phyloP scores from a whole-genome alignment of 2,888 invertebrate species.

The Agrotis clavis region DNA sequence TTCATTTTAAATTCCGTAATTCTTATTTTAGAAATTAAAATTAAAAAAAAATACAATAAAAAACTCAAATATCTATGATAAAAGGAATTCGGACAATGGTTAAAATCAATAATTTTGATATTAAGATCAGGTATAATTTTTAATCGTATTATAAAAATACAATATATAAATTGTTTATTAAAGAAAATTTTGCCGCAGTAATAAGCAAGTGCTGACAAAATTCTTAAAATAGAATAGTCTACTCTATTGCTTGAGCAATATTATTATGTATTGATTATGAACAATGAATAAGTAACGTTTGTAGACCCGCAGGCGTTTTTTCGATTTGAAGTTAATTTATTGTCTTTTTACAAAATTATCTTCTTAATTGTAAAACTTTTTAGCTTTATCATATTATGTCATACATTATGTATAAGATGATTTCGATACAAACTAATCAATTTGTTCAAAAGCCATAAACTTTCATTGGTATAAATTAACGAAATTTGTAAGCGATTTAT shows the following conservation, averaged over 20 bases:
- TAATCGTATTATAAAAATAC: not conserved
- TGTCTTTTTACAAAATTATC: conserved; percentile 2
- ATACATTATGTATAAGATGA: conserved; percentile 23
- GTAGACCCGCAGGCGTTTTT: not conserved
- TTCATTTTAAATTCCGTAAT: not conserved
- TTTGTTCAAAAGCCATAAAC: conserved; percentile 9
- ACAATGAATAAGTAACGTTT: too few species aligned
- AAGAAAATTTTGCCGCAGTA: not conserved
- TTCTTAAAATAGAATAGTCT: too few species aligned
- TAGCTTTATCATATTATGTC: not conserved
- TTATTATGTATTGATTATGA: too few species aligned
- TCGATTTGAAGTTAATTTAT: not conserved
- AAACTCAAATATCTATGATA: not conserved
- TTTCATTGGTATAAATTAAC: conserved; percentile 24
- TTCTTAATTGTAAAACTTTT: not conserved
- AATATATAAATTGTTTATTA: not conserved
- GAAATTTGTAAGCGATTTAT: not conserved
- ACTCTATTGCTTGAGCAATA: too few species aligned
- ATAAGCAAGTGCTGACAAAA: too few species aligned
- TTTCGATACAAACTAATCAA: conserved; percentile 9
- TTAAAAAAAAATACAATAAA: not conserved
- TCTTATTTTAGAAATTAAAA: too few species aligned
- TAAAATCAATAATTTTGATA: too few species aligned
- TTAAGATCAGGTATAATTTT: not conserved
- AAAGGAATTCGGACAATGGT: not conserved